Evolutionary conservation across 2,888 invertebrate species (phyloP).

Genomic region (Heliconius ismenius): DNA sequence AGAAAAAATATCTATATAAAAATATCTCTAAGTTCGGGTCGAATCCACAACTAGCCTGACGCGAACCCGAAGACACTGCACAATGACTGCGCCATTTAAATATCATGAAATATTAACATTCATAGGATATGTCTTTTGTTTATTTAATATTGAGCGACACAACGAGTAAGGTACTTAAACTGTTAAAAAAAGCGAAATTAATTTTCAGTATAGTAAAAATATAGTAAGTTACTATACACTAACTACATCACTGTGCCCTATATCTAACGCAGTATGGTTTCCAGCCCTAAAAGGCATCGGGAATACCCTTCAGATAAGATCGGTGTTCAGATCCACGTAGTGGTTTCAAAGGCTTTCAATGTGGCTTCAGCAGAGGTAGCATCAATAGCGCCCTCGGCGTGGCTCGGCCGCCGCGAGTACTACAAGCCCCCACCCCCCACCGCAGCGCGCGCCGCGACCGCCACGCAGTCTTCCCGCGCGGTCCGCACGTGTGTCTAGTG

Average conservation of each 20-base stretch:
- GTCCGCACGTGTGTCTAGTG: constrained; percentile 77
- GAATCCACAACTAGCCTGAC: neutral
- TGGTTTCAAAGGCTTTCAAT: constrained; percentile 42
- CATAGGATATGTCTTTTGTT: neutral
- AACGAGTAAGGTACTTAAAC: neutral
- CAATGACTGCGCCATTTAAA: neutral
- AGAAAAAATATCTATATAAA: neutral
- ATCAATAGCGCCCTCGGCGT: constrained; percentile 61
- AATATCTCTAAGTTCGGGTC: neutral
- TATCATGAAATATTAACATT: neutral
- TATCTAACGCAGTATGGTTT: neutral
- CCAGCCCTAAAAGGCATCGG: constrained; percentile 24
- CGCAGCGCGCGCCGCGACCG: constrained; percentile 67
- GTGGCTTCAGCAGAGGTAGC: constrained; percentile 40
- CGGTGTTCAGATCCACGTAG: constrained; percentile 38
- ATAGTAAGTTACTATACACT: neutral
- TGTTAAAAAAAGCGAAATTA: neutral
- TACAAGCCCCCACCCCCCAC: constrained; percentile 55
- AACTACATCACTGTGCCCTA: neutral
- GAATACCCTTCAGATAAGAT: constrained; percentile 38
- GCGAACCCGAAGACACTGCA: neutral
- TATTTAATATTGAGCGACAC: neutral
- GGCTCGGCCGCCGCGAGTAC: constrained; percentile 54
- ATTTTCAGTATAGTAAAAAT: neutral
- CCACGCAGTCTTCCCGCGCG: constrained; percentile 83